A percentile compares a stretch with the other conserved stretches of the same genome.
Conservation (phyloP, 2,113 vertebrate species). For the Varanus komodoensis region DNA sequence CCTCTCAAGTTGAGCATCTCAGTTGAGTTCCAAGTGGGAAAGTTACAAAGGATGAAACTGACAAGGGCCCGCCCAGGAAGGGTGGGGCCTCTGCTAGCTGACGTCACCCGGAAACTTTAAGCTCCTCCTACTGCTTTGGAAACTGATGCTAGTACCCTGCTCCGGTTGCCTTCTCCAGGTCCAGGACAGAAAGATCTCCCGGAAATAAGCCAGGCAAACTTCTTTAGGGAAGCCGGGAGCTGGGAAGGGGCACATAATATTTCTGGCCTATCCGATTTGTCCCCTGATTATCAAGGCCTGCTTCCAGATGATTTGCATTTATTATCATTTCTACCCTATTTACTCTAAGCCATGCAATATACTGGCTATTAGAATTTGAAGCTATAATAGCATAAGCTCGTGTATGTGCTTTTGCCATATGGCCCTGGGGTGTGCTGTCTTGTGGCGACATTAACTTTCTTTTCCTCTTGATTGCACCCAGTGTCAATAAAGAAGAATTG, state of each 20-base stretch:
- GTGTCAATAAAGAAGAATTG: no score
- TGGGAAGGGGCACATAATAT: not conserved
- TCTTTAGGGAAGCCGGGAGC: not conserved
- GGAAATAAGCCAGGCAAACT: not conserved
- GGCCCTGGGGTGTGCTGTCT: not conserved
- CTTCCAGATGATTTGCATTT: not conserved
- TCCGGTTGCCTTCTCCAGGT: not conserved
- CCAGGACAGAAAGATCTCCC: not conserved
- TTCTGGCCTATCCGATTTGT: not conserved
- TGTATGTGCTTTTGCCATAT: not conserved
- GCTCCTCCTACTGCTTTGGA: not conserved
- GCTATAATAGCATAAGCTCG: not conserved
- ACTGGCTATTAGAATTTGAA: not conserved
- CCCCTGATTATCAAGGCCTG: not conserved
- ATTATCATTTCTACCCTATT: not conserved
- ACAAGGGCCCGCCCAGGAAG: conserved; percentile 23
- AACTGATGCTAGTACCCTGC: not conserved
- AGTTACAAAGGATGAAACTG: conserved; percentile 27
- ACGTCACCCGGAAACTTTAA: conserved; percentile 61
- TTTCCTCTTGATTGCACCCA: not conserved
- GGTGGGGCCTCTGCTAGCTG: not conserved
- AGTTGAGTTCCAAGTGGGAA: conserved; percentile 56
- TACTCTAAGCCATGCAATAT: no score
- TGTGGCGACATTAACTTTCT: not conserved
- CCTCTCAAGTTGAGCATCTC: conserved; percentile 70